phyloP scores from a whole-genome alignment of 1,140 invertebrate genomes.

The Ceratoteleas bidentatus region DNA sequence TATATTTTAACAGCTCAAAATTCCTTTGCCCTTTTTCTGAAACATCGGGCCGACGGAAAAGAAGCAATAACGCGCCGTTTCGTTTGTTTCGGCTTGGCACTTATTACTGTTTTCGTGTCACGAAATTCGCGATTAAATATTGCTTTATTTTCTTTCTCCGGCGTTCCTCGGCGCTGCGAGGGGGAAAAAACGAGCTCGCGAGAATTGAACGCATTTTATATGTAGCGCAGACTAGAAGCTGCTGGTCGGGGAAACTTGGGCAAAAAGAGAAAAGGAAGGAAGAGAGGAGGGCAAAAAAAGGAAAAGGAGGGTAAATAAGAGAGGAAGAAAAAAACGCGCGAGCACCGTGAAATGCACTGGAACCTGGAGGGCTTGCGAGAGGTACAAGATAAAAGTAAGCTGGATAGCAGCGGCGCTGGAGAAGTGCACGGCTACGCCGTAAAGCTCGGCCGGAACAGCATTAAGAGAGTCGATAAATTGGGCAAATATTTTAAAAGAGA shows the following conservation, averaged over 20 bases:
- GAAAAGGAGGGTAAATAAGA: too few relatives aligned
- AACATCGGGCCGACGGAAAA: too few relatives aligned
- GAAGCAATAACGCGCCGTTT: neutral
- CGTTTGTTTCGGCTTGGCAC: neutral
- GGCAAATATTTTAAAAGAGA: slow-evolving; percentile 51
- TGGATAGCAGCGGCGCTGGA: slow-evolving; percentile 58
- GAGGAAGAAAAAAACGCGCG: too few relatives aligned
- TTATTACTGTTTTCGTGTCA: slow-evolving; percentile 26
- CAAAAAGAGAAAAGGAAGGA: slow-evolving; percentile 71
- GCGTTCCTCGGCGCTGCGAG: slow-evolving; percentile 9
- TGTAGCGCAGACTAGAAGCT: slow-evolving; percentile 70
- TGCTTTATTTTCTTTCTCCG: slow-evolving; percentile 40
- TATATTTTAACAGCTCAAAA: too few relatives aligned
- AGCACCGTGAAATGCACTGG: slow-evolving; percentile 70
- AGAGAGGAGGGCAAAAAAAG: too few relatives aligned
- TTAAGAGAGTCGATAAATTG: slow-evolving; percentile 63
- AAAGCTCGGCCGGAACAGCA: slow-evolving; percentile 74
- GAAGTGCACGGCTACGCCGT: slow-evolving; percentile 66
- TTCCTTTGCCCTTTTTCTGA: too few relatives aligned
- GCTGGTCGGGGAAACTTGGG: slow-evolving; percentile 67
- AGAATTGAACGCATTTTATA: slow-evolving; percentile 74
- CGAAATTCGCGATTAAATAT: slow-evolving; percentile 54
- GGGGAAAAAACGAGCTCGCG: slow-evolving; percentile 65
- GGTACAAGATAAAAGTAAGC: slow-evolving; percentile 72
- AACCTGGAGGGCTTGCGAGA: too few relatives aligned